phyloP scores from a whole-genome alignment of 2,113 vertebrate species.

The Psammodynastes pulverulentus region DNA sequence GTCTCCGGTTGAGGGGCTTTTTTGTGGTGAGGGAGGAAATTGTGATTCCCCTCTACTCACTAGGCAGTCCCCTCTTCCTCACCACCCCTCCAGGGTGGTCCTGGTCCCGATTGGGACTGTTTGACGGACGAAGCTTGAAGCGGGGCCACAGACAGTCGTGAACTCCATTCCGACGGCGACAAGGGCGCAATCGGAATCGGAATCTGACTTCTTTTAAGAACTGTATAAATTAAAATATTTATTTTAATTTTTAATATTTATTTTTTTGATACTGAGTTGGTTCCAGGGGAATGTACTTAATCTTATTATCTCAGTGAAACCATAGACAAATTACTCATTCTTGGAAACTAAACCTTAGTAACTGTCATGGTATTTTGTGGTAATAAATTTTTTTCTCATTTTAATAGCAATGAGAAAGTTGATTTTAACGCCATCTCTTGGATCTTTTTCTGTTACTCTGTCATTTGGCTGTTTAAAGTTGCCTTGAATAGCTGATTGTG shows the following conservation, averaged over 20 bases:
- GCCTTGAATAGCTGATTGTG: constrained; percentile 36
- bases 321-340: neutral
- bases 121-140: too few species aligned
- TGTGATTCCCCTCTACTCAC: too few species aligned
- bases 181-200: too few species aligned
- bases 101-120: too few species aligned
- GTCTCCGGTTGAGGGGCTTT: too few species aligned
- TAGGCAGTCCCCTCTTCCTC: too few species aligned
- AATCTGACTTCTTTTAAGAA: neutral
- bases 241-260: too few species aligned
- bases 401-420: neutral
- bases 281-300: neutral
- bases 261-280: neutral
- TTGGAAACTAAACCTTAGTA: neutral
- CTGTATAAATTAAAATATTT: neutral
- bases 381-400: too few species aligned
- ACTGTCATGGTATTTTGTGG: constrained; percentile 4
- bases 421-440: constrained; percentile 39
- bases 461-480: constrained; percentile 22
- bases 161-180: too few species aligned
- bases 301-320: neutral
- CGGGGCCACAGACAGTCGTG: too few species aligned
- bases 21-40: too few species aligned
- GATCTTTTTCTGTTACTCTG: constrained; percentile 26
- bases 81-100: too few species aligned